Evolutionary conservation across 2,888 invertebrate species (phyloP), one percentile per base, ranked within the genome.

Genomic region (Salpingus planirostris): DNA sequence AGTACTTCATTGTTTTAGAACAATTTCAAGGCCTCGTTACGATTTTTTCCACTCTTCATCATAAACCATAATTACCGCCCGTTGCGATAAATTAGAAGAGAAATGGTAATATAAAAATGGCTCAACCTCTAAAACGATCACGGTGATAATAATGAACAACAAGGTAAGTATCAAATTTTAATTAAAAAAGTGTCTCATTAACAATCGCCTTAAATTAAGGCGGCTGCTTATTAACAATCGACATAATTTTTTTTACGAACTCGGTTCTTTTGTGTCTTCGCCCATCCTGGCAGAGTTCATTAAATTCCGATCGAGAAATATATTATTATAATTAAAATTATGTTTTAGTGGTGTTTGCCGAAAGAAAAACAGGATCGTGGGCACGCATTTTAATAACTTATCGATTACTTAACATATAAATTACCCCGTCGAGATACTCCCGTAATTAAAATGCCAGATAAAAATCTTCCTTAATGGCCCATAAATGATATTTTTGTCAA

Each of bases 361-460:
- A 40, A 43, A 41, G 37, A 40, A 43, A 46, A 43, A 43, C 40
- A 42, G 42, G 44, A 40, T 44, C 54, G 52, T 53, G 50, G 47
- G 41, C 42, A 38, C 43, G 52, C 52, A 54, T 54, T 52, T 53
- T 54, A 54, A 54, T 53, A 49, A 47, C 50, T 44, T 39, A 51
- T 52, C 49, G 52, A 54, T 54, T 49, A 50, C 46, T 50, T 47
- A 48, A 46, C 49, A 50, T 52, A 48, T 51, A 49, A 51, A 51
- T 49, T 52, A 48, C 44, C 35, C 24, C 26, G 27, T 31, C 27
- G 31, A 38, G 44, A 44, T 42, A 45, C 46, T 43, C 47, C 45
- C 41, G 44, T 49, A 50, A 50, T 50, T 49, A 50, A 52, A 50
- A 47, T 44, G 37, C 38, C 39, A 43, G 47, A 51, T 50, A 44